phyloP scores from a whole-genome alignment of 2,888 invertebrate genomes.

The Melieria crassipennis region DNA sequence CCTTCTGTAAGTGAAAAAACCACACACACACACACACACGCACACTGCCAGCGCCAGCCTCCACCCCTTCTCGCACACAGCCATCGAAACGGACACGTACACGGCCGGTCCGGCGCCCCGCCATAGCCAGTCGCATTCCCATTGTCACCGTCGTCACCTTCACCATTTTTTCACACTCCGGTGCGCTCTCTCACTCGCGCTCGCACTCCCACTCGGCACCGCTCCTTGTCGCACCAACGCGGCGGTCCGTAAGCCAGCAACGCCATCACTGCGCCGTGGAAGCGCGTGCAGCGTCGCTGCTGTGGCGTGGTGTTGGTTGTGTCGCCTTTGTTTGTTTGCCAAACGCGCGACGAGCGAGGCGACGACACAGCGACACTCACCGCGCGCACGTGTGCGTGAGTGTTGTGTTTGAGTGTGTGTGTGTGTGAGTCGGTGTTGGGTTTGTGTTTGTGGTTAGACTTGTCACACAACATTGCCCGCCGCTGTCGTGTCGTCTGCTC shows the following conservation, averaged over 20 bases:
- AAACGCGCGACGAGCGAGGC: slow-evolving; percentile 7
- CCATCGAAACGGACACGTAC: too few species aligned
- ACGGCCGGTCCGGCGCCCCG: too few species aligned
- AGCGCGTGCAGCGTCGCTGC: too few species aligned
- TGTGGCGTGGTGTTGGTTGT: background rate
- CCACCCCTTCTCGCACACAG: too few species aligned
- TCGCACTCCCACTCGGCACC: background rate
- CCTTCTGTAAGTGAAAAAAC: background rate
- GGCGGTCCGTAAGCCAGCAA: too few species aligned
- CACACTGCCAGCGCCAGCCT: background rate
- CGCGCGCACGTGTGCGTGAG: slow-evolving; percentile 24
- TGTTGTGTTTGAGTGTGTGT: slow-evolving; percentile 28
- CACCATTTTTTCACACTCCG: slow-evolving; percentile 22
- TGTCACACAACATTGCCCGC: slow-evolving; percentile 47
- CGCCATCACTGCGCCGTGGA: too few species aligned
- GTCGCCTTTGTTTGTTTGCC: background rate
- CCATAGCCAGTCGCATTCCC: background rate
- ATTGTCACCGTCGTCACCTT: slow-evolving; percentile 9
- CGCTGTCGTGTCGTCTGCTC: slow-evolving; percentile 39
- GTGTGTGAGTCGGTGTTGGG: slow-evolving; percentile 21
- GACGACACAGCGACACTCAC: background rate
- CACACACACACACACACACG: background rate
- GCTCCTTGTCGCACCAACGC: background rate
- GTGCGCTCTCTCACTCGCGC: background rate
- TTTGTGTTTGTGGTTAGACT: slow-evolving; percentile 49